Conservation (phyloP, 2,113 vertebrate genomes). For the Stercorarius parasiticus region DNA sequence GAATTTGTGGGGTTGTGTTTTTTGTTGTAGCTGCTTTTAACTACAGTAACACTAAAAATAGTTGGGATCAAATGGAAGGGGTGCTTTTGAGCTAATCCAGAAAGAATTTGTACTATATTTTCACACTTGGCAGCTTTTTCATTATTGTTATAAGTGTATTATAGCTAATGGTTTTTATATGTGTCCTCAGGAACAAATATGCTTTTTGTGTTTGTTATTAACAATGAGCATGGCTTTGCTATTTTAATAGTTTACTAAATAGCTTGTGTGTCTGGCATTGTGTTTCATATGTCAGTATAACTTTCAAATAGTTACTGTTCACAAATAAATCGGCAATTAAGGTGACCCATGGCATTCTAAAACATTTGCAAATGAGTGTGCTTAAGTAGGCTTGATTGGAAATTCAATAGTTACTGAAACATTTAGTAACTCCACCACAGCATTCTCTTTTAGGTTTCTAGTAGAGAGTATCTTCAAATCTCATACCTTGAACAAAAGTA, state of each 20-base stretch:
- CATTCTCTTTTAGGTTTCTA: not conserved
- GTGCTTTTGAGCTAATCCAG: not conserved
- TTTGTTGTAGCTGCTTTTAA: not conserved
- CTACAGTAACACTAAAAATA: not conserved
- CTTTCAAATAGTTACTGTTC: not conserved
- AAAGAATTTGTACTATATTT: not conserved
- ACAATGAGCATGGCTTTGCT: not conserved
- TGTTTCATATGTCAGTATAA: not conserved
- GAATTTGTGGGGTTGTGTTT: not conserved
- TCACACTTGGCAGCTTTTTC: not conserved
- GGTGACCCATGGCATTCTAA: not conserved
- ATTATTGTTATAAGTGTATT: not conserved
- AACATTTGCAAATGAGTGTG: not conserved
- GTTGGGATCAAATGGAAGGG: not conserved
- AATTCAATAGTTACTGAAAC: not conserved
- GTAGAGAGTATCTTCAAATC: not conserved
- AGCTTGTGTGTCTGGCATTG: not conserved
- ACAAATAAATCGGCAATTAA: not conserved
- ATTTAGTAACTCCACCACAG: not conserved
- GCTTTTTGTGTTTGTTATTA: not conserved
- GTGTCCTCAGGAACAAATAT: not conserved
- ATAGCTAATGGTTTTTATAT: not conserved
- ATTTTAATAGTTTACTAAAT: not conserved
- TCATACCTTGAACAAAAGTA: not conserved
- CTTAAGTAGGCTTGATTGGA: not conserved